Evolutionary conservation across 1,140 invertebrate genomes (phyloP), one percentile per base, ranked within the genome.

Genomic region (Eciton burchellii): DNA sequence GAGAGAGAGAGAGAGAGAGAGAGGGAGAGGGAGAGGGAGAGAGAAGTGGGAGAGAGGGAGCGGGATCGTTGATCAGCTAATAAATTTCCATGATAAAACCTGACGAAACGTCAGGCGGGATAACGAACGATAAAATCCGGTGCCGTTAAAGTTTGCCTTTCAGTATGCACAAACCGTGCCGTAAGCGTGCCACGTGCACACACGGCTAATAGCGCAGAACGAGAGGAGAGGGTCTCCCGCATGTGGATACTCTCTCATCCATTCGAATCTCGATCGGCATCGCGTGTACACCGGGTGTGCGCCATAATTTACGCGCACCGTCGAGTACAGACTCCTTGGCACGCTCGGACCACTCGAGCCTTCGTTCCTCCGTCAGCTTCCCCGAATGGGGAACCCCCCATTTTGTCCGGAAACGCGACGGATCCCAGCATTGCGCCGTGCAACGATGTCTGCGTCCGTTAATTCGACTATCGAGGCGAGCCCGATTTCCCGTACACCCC

Each of bases 171-270:
- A 43, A 54, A 66, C 3, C 1, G 0, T 26, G 19, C 21, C 6
- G 41, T 43, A 24, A n/a, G 41, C 52, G 6, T 21, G 35, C 35
- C 35, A 35, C 35, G 6, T 52, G 1, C 35, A 24, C 14, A 24
- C 11, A 24, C 11, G 35, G 11, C 16, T 77, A 77, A 77, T 41
- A 76, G 35, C 29, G 11, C 21, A 56, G 8, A 66, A 76, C 16
- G 16, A 54, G 29, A 54, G 8, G 26, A 66, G 26, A 66, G 14
- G 49, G 14, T 66, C 54, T 77, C 1, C 16, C 24, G 16, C 35
- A 0, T n/a, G 26, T 29, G 41, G n/a, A 47, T 66, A 24, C n/a
- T 1, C n/a, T 1, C 8, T 35, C 41, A 35, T 62, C 24, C 29
- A 56, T 56, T 62, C 43, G 24, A 8, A 21, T 74, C 24, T 29